A percentile compares a stretch with the other conserved stretches of the same genome.
Conservation (phyloP, 2,797 vertebrate genomes). For the Falco cherrug region DNA sequence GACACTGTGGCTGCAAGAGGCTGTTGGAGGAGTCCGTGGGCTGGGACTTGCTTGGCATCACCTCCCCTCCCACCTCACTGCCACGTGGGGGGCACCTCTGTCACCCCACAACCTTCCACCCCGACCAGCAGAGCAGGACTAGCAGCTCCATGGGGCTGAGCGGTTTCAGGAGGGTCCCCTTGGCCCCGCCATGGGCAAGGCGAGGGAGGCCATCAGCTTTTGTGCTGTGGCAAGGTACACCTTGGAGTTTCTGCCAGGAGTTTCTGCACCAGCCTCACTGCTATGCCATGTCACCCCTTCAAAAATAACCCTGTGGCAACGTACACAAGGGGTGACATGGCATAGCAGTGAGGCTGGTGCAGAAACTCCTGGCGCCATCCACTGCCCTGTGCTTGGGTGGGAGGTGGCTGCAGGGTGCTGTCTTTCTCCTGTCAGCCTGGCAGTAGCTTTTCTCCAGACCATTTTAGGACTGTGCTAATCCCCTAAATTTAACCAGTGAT, state of each 20-base stretch:
- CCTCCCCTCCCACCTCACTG: not conserved
- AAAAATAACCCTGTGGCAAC: too few relatives aligned
- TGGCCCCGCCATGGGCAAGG: rapidly evolving
- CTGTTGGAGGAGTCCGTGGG: not conserved
- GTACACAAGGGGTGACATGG: too few relatives aligned
- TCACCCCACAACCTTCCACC: not conserved
- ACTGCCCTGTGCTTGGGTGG: not conserved
- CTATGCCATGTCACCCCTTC: too few relatives aligned
- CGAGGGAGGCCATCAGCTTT: not conserved
- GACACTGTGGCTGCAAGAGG: rapidly evolving
- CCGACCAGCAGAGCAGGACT: rapidly evolving
- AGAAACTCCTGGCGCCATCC: not conserved
- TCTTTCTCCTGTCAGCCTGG: not conserved
- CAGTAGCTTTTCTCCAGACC: not conserved
- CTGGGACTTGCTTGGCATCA: not conserved
- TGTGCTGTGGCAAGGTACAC: not conserved
- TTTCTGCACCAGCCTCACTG: too few relatives aligned
- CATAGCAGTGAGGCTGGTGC: not conserved
- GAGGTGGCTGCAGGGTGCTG: not conserved
- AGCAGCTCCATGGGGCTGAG: not conserved
- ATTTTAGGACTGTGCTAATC: not conserved
- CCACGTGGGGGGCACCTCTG: not conserved
- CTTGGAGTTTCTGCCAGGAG: too few relatives aligned
- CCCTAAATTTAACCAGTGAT: slow-evolving; percentile 43
- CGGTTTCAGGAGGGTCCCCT: not conserved